Conservation (phyloP, 92 coral and sea anemone genomes). For the Palythoa grandis region DNA sequence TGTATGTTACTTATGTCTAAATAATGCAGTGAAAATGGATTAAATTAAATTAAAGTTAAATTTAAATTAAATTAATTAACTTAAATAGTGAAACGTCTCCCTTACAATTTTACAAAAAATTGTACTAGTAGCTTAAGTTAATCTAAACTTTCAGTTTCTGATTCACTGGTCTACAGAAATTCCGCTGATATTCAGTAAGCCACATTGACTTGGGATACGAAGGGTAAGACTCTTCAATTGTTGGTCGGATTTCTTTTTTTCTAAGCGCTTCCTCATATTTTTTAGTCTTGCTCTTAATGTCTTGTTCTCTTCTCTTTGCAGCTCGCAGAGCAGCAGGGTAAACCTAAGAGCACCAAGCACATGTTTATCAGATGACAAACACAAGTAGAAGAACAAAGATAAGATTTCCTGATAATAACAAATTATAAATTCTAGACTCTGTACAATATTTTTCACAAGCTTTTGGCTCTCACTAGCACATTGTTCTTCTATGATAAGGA, state of each 20-base stretch:
- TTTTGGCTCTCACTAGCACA: no score
- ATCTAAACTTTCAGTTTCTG: conserved; percentile 42
- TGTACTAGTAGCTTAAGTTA: neutral
- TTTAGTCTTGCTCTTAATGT: conserved; percentile 70
- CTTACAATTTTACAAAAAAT: no score
- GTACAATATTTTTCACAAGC: no score
- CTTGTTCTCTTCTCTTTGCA: conserved; percentile 88
- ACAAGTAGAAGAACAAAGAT: neutral
- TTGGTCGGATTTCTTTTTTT: conserved; percentile 60
- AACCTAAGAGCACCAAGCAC: conserved; percentile 58
- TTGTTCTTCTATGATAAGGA: no score
- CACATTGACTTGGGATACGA: conserved; percentile 78
- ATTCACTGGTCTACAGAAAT: conserved; percentile 86
- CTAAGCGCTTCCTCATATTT: conserved; percentile 78
- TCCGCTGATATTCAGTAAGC: conserved; percentile 96
- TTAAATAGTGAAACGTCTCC: no score
- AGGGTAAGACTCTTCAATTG: conserved; percentile 59
- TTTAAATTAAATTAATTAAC: no score
- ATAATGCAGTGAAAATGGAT: no score
- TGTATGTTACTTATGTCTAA: no score
- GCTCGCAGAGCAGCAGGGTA: conserved; percentile 98
- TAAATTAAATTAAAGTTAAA: no score
- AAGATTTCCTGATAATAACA: neutral
- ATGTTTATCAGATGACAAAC: neutral
- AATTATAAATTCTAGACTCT: neutral